Conservation (phyloP, 2,113 vertebrate species). For the Oriolus oriolus region DNA sequence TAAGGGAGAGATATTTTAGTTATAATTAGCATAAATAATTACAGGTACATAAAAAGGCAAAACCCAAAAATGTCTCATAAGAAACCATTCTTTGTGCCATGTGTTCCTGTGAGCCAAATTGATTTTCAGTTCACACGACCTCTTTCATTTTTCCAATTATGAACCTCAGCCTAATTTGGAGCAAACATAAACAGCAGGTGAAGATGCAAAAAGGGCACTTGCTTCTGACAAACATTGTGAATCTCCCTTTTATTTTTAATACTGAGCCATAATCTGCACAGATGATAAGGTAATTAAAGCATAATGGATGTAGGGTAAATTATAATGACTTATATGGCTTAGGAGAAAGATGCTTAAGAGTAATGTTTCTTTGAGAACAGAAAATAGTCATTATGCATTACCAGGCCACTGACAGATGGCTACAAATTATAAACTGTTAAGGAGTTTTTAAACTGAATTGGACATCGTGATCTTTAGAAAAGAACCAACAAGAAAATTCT, state of each 20-base stretch:
- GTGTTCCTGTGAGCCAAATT: neutral
- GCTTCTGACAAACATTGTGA: neutral
- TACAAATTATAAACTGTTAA: neutral
- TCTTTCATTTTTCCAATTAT: neutral
- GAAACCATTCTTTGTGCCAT: neutral
- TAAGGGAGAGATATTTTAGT: neutral
- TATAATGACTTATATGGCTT: neutral
- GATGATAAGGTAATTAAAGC: constrained; percentile 25
- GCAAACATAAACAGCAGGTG: neutral
- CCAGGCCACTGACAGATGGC: neutral
- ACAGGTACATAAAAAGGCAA: neutral
- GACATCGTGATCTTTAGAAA: neutral
- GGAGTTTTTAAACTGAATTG: neutral
- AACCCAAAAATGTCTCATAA: neutral
- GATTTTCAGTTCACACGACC: neutral
- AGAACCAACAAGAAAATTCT: neutral
- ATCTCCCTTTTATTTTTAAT: neutral
- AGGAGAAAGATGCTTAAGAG: neutral
- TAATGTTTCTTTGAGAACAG: neutral
- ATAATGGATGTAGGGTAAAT: neutral
- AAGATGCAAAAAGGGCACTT: neutral
- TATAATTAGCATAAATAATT: constrained; percentile 12
- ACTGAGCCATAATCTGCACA: constrained; percentile 7
- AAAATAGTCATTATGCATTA: neutral
- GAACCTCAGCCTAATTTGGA: constrained; percentile 1